Conservation (phyloP, 2,888 invertebrate genomes). For the Tupiocoris notatus region DNA sequence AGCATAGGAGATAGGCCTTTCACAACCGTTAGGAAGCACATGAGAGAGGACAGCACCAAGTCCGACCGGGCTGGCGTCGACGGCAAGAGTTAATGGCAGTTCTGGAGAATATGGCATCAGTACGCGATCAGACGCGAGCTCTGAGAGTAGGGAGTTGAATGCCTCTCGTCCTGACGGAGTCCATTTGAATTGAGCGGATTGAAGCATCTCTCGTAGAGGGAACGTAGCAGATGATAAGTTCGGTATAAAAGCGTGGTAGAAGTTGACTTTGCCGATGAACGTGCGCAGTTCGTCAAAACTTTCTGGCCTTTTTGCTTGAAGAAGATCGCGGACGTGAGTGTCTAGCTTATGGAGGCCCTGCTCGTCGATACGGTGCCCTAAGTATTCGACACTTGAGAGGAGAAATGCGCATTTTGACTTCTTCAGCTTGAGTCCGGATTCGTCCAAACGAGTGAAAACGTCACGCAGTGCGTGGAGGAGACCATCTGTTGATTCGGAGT, state of each 20-base stretch:
- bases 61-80: constrained; percentile 49
- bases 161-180: constrained; percentile 48
- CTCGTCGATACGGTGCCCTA: constrained; percentile 1
- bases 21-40: constrained; percentile 50
- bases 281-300: constrained; percentile 4
- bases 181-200: constrained; percentile 49
- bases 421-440: neutral
- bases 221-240: constrained; percentile 6
- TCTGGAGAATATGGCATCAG: constrained; percentile 50
- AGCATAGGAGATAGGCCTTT: constrained; percentile 53
- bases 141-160: constrained; percentile 50
- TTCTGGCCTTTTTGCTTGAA: neutral
- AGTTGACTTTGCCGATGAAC: constrained; percentile 25
- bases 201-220: constrained; percentile 23
- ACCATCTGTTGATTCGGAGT: neutral
- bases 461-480: neutral
- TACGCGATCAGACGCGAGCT: constrained; percentile 44
- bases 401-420: constrained; percentile 3
- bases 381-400: constrained; percentile 2
- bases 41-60: constrained; percentile 50
- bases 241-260: neutral
- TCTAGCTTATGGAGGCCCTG: neutral
- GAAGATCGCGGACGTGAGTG: constrained; percentile 11
- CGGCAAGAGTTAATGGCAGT: constrained; percentile 49
- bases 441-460: neutral